phyloP scores from a whole-genome alignment of 2,113 vertebrate species.

The Ochotona princeps region DNA sequence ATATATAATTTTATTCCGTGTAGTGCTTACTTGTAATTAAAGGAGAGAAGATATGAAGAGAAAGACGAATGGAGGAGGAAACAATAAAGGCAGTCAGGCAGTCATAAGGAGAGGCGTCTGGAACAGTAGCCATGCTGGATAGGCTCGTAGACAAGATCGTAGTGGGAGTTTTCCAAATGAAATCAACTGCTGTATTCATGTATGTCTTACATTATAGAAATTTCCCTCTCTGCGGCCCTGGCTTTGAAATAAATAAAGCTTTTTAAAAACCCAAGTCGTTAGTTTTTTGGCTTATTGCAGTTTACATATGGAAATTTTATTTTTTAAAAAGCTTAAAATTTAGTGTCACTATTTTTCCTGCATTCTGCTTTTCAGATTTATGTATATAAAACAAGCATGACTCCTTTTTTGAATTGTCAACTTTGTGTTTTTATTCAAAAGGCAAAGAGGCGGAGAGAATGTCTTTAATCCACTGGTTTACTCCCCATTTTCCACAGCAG shows the following conservation, averaged over 20 bases:
- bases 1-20: conserved; percentile 12
- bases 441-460: too few relatives aligned
- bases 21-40: background rate
- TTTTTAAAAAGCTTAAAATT: conserved; percentile 19
- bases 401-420: too few relatives aligned
- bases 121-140: background rate
- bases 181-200: background rate
- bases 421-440: too few relatives aligned
- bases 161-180: background rate
- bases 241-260: too few relatives aligned
- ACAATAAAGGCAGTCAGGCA: background rate
- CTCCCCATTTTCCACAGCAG: too few relatives aligned
- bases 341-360: background rate
- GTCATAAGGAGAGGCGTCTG: background rate
- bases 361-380: background rate
- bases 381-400: too few relatives aligned
- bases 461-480: too few relatives aligned
- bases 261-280: background rate
- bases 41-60: background rate
- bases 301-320: conserved; percentile 27
- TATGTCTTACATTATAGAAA: background rate
- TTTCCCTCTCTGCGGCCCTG: too few relatives aligned
- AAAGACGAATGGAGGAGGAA: background rate
- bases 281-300: conserved; percentile 4
- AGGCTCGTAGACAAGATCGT: background rate